Conservation (phyloP, 2,888 invertebrate species). For the Chesias legatella region DNA sequence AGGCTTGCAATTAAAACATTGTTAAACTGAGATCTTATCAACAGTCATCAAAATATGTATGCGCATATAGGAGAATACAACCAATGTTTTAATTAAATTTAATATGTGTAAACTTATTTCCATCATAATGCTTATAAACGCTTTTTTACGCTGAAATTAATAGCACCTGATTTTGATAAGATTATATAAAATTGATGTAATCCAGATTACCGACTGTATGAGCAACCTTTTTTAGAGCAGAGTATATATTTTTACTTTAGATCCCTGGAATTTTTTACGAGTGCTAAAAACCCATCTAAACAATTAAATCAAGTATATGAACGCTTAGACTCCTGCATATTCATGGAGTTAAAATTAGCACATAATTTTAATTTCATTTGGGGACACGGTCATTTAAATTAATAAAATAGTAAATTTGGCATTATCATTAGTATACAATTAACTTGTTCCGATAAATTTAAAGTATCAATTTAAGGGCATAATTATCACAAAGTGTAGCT, state of each 20-base stretch:
- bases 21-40: constrained; percentile 41
- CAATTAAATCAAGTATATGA: too few relatives aligned
- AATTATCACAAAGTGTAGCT: constrained; percentile 30
- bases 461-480: constrained; percentile 31
- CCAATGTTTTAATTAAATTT: constrained; percentile 35
- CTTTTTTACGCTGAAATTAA: constrained; percentile 1
- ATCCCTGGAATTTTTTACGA: too few relatives aligned
- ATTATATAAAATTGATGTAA: neutral
- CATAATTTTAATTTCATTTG: too few relatives aligned
- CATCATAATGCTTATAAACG: too few relatives aligned
- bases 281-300: too few relatives aligned
- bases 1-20: constrained; percentile 49
- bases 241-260: too few relatives aligned
- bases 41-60: constrained; percentile 6
- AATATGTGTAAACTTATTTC: too few relatives aligned
- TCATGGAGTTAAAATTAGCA: too few relatives aligned
- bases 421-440: constrained; percentile 23
- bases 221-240: too few relatives aligned
- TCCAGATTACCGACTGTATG: too few relatives aligned
- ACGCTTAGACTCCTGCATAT: too few relatives aligned
- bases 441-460: constrained; percentile 26
- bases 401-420: constrained; percentile 7
- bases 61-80: constrained; percentile 26
- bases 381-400: too few relatives aligned
- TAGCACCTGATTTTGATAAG: constrained; percentile 3